A percentile compares a stretch with the other conserved stretches of the same genome.
These are phyloP conservation scores for Bimastos eiseni DNA, from an alignment of 2,888 invertebrate genomes.

Conservation along the genomic window DNA sequence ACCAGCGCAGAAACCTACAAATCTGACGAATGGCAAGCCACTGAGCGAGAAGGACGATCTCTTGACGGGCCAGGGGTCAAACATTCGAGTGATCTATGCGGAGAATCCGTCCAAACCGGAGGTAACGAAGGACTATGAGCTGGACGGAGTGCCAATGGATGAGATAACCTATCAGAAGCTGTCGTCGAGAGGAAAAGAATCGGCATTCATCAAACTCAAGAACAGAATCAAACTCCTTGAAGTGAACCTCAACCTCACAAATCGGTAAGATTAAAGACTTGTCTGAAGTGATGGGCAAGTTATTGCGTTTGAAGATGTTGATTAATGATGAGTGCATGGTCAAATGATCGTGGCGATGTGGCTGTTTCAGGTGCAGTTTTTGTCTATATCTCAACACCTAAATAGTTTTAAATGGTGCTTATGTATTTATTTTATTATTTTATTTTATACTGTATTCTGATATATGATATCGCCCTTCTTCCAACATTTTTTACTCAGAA, in stretches of 20 bases:
- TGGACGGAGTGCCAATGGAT: slow-evolving; percentile 29
- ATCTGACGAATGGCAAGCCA: background rate
- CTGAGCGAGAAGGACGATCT: background rate
- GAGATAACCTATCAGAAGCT: slow-evolving; percentile 38
- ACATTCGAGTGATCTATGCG: background rate
- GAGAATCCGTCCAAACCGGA: background rate
- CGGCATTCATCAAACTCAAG: slow-evolving; percentile 78
- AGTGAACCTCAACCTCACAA: slow-evolving; percentile 92
- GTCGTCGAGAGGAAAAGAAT: slow-evolving; percentile 46
- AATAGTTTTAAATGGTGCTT: background rate
- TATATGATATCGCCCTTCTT: too few relatives aligned
- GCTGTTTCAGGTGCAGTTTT: too few relatives aligned
- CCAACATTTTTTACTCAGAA: too few relatives aligned
- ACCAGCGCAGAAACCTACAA: background rate
- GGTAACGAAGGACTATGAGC: background rate
- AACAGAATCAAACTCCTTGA: slow-evolving; percentile 95
- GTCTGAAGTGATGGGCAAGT: background rate
- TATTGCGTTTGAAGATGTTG: background rate
- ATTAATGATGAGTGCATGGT: background rate
- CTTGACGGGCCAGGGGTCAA: background rate
- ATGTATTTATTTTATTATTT: too few relatives aligned
- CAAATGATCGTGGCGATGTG: background rate
- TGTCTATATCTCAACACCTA: background rate
- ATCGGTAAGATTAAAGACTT: slow-evolving; percentile 67
- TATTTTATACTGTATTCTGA: too few relatives aligned